Base-by-base conservation (phyloP, 1,140 invertebrate genomes). In the Bactericera cockerelli region DNA sequence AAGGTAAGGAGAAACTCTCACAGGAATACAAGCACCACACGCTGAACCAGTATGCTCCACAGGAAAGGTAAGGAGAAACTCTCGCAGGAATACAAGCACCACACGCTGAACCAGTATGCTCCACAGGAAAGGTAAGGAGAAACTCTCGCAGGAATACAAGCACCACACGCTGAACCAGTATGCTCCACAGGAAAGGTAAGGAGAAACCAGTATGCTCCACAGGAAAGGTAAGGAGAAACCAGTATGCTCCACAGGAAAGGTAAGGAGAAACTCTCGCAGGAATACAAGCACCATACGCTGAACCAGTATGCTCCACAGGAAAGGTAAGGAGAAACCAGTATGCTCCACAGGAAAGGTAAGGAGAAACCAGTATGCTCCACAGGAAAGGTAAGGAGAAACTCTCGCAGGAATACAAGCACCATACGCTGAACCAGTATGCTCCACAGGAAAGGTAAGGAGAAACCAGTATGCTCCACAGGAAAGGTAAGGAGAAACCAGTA, bases 71-170 rank as follows among this genome's bases (percentile, higher is more conserved):
- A 10, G 42, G n/a, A 6, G 4, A 16, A 49, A 22, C 42, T 49
- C 8, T 49, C 42, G 22, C 42, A 49, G 42, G 42, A 49, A n/a
- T 49, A 49, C 42, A 49, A 49, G n/a, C 42, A 49, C 22, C 42
- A 49, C 22, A 49, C 42, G 22, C 22, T 49, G 4, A 6, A 49
- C n/a, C 42, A 49, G 42, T 49, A 49, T 49, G 42, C 42, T 6
- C 42, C 42, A 49, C 42, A 49, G 22, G 42, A 49, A 49, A 49
- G 42, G 42, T 49, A 49, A 22, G 42, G n/a, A n/a, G n/a, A n/a
- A n/a, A n/a, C n/a, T 49, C 8, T 49, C 42, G 19, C 42, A 49
- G 42, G 42, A 49, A n/a, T 49, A 49, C 42, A 49, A 49, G n/a
- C 42, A 49, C 22, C 42, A 49, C 22, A 49, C 42, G 3, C 22